Conservation (phyloP, 2,888 invertebrate genomes). For the Synergus umbraculus region DNA sequence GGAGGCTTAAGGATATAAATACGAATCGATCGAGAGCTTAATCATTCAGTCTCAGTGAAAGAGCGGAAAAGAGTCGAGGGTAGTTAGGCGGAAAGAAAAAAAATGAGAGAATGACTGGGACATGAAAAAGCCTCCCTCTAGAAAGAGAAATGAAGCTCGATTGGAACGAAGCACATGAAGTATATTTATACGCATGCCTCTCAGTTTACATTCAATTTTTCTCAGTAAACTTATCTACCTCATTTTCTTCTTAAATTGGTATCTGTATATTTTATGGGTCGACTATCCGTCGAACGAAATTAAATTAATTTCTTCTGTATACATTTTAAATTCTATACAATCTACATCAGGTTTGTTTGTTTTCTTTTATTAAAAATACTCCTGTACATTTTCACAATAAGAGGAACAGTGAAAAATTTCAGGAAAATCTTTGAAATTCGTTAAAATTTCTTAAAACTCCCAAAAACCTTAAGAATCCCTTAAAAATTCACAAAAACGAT, state of each 20-base stretch:
- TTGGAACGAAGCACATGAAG: not conserved
- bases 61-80: slow-evolving; percentile 8
- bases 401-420: too few relatives aligned
- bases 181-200: slow-evolving; percentile 13
- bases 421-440: too few relatives aligned
- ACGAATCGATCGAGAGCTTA: slow-evolving; percentile 63
- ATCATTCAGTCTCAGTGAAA: slow-evolving; percentile 57
- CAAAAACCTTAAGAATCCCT: too few relatives aligned
- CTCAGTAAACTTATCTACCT: not conserved
- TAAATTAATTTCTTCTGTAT: not conserved
- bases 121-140: not conserved
- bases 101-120: slow-evolving; percentile 26
- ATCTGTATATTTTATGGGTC: slow-evolving; percentile 9
- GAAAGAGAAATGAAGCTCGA: slow-evolving; percentile 33
- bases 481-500: too few relatives aligned
- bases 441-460: too few relatives aligned
- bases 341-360: not conserved
- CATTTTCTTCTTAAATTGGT: slow-evolving; percentile 19
- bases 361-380: not conserved
- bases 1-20: slow-evolving; percentile 59
- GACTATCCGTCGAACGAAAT: too few relatives aligned
- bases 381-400: not conserved
- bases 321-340: not conserved
- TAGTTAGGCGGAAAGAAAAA: not conserved
- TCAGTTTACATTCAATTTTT: slow-evolving; percentile 32